Evolutionary conservation across 2,888 invertebrate species (phyloP).

Genomic region (Drosophila merina): DNA sequence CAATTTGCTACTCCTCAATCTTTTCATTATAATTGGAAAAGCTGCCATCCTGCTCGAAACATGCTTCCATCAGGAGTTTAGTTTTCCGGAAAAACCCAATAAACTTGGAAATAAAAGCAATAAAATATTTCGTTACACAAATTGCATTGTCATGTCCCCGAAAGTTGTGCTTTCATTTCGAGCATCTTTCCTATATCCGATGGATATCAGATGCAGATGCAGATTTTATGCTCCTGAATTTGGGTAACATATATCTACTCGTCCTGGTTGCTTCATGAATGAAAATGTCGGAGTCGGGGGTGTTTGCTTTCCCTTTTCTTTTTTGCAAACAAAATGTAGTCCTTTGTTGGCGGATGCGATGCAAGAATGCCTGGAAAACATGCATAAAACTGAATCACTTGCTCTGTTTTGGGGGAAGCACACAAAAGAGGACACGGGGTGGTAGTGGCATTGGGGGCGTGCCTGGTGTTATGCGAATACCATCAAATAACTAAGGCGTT

Average conservation of each 20-base stretch:
- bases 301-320: constrained; percentile 2
- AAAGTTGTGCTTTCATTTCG: constrained; percentile 46
- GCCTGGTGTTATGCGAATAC: neutral
- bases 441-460: constrained; percentile 7
- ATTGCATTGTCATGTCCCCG: constrained; percentile 56
- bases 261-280: neutral
- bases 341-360: constrained; percentile 48
- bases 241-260: constrained; percentile 7
- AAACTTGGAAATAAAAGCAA: constrained; percentile 18
- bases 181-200: constrained; percentile 14
- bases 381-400: constrained; percentile 69
- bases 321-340: constrained; percentile 25
- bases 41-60: neutral
- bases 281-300: no score
- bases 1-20: neutral
- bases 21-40: neutral
- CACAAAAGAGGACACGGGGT: constrained; percentile 6
- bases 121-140: constrained; percentile 25
- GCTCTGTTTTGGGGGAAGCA: constrained; percentile 29
- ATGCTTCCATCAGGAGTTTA: no score
- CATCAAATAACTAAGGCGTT: constrained; percentile 50
- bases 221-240: constrained; percentile 7
- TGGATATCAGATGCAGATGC: constrained; percentile 23
- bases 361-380: constrained; percentile 60
- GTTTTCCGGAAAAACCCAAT: neutral